phyloP scores from a whole-genome alignment of 2,888 invertebrate species.

The Metacarcinus magister region DNA sequence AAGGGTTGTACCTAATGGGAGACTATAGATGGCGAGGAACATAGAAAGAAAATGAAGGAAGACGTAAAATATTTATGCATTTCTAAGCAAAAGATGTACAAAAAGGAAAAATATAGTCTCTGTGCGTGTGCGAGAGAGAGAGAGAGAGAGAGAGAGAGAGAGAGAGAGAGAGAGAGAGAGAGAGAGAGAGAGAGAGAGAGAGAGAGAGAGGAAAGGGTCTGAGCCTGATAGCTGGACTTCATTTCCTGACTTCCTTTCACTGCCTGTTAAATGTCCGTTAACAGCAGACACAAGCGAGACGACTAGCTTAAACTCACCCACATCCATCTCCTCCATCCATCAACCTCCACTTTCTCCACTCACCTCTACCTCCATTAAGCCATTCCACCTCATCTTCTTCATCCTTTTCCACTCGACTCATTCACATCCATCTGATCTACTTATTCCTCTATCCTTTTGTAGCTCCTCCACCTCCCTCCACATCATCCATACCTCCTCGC shows the following conservation, averaged over 20 bases:
- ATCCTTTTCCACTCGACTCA: not conserved
- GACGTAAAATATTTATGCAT: not conserved
- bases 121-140: not conserved
- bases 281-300: not conserved
- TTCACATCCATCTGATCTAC: not conserved
- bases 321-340: not conserved
- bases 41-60: not conserved
- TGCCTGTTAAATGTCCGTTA: not conserved
- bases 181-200: slow-evolving; percentile 60
- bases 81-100: not conserved
- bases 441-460: too few species aligned
- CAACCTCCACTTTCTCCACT: not conserved
- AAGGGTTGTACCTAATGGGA: not conserved
- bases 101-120: too few species aligned
- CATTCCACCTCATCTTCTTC: not conserved
- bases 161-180: slow-evolving; percentile 51
- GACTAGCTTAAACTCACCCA: not conserved
- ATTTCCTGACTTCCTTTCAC: slow-evolving; percentile 60
- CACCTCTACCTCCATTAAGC: not conserved
- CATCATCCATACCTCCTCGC: not conserved
- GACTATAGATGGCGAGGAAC: not conserved
- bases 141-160: not conserved
- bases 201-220: slow-evolving; percentile 49
- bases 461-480: too few species aligned
- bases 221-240: slow-evolving; percentile 63